phyloP scores from a whole-genome alignment of 2,888 invertebrate genomes.

The Leptothorax acervorum region DNA sequence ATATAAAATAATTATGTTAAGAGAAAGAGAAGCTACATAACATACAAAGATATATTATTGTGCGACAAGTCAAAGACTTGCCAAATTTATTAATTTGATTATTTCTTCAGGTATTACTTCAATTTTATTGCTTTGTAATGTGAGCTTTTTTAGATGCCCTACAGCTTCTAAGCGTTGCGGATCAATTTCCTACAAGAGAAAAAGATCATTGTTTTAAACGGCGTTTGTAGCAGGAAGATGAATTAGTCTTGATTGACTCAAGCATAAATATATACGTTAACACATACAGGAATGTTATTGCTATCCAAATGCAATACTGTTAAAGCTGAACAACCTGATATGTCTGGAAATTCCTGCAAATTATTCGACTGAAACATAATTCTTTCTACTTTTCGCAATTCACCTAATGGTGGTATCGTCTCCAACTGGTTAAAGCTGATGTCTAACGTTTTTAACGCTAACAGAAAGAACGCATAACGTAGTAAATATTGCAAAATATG shows the following conservation, averaged over 20 bases:
- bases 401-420: slow-evolving; percentile 89
- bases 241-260: slow-evolving; percentile 14
- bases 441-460: slow-evolving; percentile 91
- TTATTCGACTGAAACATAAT: slow-evolving; percentile 94
- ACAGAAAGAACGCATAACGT: slow-evolving; percentile 33
- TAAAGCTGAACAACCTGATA: slow-evolving; percentile 91
- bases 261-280: slow-evolving; percentile 22
- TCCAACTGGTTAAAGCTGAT: slow-evolving; percentile 91
- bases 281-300: slow-evolving; percentile 91
- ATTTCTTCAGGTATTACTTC: slow-evolving; percentile 92
- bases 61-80: slow-evolving; percentile 94
- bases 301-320: slow-evolving; percentile 94
- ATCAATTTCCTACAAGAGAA: slow-evolving; percentile 89
- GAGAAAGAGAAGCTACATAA: slow-evolving; percentile 28
- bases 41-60: slow-evolving; percentile 89
- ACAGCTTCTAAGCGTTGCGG: slow-evolving; percentile 91
- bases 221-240: background rate
- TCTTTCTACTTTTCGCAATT: slow-evolving; percentile 91
- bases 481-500: background rate
- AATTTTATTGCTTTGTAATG: slow-evolving; percentile 94
- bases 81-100: slow-evolving; percentile 90
- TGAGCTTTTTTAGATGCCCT: slow-evolving; percentile 91
- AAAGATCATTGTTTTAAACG: slow-evolving; percentile 19
- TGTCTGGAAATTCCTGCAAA: slow-evolving; percentile 91
- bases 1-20: background rate